phyloP scores from a whole-genome alignment of 2,797 vertebrate species.

The Enteromius paludinosus region DNA sequence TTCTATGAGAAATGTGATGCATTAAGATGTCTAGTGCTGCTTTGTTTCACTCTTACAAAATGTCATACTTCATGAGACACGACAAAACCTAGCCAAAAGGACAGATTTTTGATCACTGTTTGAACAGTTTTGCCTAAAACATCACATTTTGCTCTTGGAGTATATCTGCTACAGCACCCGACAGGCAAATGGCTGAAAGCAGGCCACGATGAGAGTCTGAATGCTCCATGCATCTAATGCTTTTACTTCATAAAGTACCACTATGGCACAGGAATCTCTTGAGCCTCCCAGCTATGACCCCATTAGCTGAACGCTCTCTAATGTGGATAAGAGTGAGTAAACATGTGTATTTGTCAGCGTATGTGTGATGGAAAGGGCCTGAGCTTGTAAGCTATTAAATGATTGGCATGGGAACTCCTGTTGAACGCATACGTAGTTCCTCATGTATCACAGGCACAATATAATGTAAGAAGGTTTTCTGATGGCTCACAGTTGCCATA shows the following conservation, averaged over 20 bases:
- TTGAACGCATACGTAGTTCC: neutral
- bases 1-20: neutral
- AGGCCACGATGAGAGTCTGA: conserved; percentile 39
- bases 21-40: neutral
- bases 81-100: neutral
- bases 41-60: neutral
- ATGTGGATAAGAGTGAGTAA: conserved; percentile 26
- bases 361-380: neutral
- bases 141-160: neutral
- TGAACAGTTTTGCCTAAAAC: conserved; percentile 3
- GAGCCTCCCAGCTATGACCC: conserved; percentile 57
- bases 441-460: neutral
- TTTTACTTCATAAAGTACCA: conserved; percentile 41
- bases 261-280: conserved; percentile 25
- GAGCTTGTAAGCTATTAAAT: conserved; percentile 7
- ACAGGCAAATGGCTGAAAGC: conserved; percentile 29
- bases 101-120: neutral
- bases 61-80: neutral
- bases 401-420: conserved; percentile 17
- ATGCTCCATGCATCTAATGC: conserved; percentile 39
- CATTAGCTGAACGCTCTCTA: conserved; percentile 64
- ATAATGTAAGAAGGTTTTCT: conserved; percentile 1
- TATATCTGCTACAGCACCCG: neutral
- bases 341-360: neutral
- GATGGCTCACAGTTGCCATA: conserved; percentile 23